Base-by-base conservation (phyloP, 2,113 vertebrate species). In the Phycodurus eques region DNA sequence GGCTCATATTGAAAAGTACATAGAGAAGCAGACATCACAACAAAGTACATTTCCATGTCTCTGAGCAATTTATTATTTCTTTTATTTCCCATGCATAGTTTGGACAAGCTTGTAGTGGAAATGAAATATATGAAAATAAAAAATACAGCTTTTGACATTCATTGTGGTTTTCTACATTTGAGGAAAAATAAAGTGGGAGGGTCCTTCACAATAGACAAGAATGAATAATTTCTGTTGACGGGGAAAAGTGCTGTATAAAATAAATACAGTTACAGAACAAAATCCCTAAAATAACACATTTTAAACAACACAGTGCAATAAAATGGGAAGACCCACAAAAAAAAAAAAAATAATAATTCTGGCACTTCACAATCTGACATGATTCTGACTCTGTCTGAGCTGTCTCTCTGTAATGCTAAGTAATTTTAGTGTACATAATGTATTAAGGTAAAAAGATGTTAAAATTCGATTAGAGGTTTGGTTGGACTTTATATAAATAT, bases 31-130 rank as follows among this genome's bases (percentile, higher is more conserved):
- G 3, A 19, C 22, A 46, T 1, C 0, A 61, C 67, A 51, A 64
- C 13, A 73, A 17, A n/a, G 53, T 70, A 74, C 83, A 79, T 39
- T 49, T 56, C 59, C 83, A 85, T 91, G 89, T 93, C 89, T 92
- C 88, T 90, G 83, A 87, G 88, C 35, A 89, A 91, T 84, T 90
- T 91, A 4, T 47, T 47, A 6, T 88, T 65, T 7, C 90, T 92
- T 91, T 94, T 88, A 92, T 92, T 94, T 93, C 86, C 90, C 92
- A 94, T 94, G 93, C 93, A 94, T 94, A 94, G 93, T 92, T 94
- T 92, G 91, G 90, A 93, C 91, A 92, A 87, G 86, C 92, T 90
- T 92, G 91, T 93, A 93, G 92, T 93, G 92, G 81, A 92, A 88
- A 88, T 82, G 84, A 80, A 87, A 68, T 74, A 66, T 86, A 83